These are phyloP conservation scores for Drosophila kikkawai DNA, from an alignment of 1,140 invertebrate species.

Conservation along the genomic window DNA sequence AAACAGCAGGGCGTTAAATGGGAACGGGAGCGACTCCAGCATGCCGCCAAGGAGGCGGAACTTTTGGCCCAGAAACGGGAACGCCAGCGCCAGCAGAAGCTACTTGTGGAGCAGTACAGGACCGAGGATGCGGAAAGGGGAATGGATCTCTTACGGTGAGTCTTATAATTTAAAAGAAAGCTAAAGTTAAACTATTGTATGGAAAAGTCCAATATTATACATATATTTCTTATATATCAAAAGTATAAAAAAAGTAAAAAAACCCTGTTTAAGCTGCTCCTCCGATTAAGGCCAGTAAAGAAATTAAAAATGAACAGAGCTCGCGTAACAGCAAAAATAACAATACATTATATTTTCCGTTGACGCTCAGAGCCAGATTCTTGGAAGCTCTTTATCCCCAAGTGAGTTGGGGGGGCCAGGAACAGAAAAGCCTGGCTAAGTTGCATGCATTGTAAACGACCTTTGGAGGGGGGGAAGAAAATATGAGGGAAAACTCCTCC, in stretches of 20 bases:
- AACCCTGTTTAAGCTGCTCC: neutral
- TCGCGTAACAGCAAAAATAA: conserved; percentile 23
- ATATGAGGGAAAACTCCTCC: neutral
- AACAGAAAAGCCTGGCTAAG: conserved; percentile 8
- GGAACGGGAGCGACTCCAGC: conserved; percentile 77
- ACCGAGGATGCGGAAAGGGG: conserved; percentile 74
- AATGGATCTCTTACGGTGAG: conserved; percentile 80
- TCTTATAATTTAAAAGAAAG: neutral
- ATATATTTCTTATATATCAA: too few relatives aligned
- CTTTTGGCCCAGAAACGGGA: conserved; percentile 66
- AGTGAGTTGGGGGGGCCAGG: conserved; percentile 2
- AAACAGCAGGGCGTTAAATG: conserved; percentile 79
- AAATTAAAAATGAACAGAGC: conserved; percentile 36
- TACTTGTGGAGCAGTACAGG: conserved; percentile 73
- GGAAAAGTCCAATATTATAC: too few relatives aligned
- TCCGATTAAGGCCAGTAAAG: neutral
- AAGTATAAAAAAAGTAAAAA: too few relatives aligned
- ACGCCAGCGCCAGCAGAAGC: conserved; percentile 64
- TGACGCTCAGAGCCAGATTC: conserved; percentile 26
- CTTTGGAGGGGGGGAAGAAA: conserved; percentile 2
- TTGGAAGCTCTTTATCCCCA: conserved; percentile 41
- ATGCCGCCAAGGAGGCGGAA: conserved; percentile 75
- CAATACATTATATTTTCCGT: conserved; percentile 44
- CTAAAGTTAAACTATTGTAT: too few relatives aligned
- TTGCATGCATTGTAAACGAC: conserved; percentile 37